Base-by-base conservation (phyloP, 2,888 invertebrate genomes). In the Cheilosia scutellata region DNA sequence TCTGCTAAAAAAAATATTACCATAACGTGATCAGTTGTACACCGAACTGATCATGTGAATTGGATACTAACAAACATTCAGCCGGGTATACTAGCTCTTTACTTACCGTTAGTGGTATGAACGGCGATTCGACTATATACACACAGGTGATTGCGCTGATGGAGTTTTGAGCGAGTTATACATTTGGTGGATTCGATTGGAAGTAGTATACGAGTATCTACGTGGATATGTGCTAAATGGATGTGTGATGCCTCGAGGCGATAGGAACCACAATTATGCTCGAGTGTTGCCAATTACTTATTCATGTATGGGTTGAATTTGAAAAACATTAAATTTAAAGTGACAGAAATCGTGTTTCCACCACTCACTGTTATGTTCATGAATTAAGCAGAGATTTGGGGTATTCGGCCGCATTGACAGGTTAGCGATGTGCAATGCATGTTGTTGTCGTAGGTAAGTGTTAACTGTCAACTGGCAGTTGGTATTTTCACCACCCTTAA, bases 1-100 rank as follows among this genome's bases (percentile, higher is more conserved):
- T 49, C 29, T 51, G 29, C 51, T 11, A 44, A 57, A 53, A 72
- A 53, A 72, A 51, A 79, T 76, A 76, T 86, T 82, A 86, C 76
- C 84, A 86, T 86, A 86, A 86, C 84, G 84, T 86, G 86, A 86
- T 86, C 86, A 40, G 86, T 77, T 66, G 75, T 84, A 55, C n/a
- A 57, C 20, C 25, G 76, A 66, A 75, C 57, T 74, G 80, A 80
- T 84, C 75, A 75, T 86, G 76, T 66, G 82, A 82, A 86, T 76
- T 86, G 80, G 80, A 86, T 82, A 76, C 76, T 55, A 63, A 74
- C 63, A 65, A 66, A 49, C 62, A 13, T 51, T 47, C 62, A 82
- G 27, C 63, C 63, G 65, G 60, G 44, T 42, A 33, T 66, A 80
- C 58, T 62, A 80, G 68, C 70, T 20, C 20, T 76, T 71, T 75